phyloP scores from a whole-genome alignment of 2,113 vertebrate genomes.

The Trichechus manatus region DNA sequence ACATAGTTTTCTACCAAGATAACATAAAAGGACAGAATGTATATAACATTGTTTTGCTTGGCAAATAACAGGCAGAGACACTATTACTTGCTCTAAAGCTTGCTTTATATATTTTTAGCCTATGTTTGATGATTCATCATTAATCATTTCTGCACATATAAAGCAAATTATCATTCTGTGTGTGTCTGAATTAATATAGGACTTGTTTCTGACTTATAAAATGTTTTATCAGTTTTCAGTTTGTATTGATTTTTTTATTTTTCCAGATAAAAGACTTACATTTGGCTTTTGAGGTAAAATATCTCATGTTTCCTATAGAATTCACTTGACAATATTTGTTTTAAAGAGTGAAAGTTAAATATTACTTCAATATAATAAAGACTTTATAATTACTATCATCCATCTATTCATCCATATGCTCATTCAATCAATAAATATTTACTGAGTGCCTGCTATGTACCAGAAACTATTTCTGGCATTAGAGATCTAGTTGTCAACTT shows the following conservation, averaged over 20 bases:
- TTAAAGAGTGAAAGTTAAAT: background rate
- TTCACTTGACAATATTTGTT: background rate
- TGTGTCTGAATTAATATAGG: background rate
- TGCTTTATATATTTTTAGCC: background rate
- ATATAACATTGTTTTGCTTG: background rate
- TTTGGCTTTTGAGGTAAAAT: background rate
- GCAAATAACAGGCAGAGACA: background rate
- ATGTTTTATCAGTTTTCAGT: background rate
- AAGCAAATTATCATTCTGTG: background rate
- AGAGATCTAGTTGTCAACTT: background rate
- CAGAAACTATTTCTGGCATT: background rate
- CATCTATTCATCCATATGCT: background rate
- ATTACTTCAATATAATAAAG: background rate
- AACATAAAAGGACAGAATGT: background rate
- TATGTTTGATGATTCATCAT: background rate
- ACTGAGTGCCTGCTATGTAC: background rate
- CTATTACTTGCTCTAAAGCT: background rate
- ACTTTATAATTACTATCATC: background rate
- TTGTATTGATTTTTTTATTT: constrained; percentile 3
- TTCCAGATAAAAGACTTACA: background rate
- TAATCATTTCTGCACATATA: background rate
- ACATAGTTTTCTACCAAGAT: background rate
- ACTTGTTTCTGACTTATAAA: background rate
- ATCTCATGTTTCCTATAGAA: background rate
- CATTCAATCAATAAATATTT: background rate